Evolutionary conservation across 2,113 vertebrate genomes (phyloP), one percentile per base, ranked within the genome.

Genomic region (Oriolus oriolus): DNA sequence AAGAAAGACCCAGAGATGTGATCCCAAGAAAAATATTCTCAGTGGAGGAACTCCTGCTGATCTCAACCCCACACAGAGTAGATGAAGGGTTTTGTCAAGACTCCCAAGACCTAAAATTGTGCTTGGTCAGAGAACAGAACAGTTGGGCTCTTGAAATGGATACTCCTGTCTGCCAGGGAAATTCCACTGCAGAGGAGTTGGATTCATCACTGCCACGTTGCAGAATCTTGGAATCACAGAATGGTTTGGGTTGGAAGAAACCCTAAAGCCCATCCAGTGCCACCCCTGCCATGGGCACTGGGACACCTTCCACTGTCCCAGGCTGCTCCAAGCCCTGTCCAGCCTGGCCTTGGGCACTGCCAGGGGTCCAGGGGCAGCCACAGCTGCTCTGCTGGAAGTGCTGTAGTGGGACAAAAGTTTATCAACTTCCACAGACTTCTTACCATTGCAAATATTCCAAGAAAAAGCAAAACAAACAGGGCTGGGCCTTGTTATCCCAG

Each of bases 331-430:
- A 56, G 14, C 31, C 26, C 66, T 3, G 2, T 44, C 77, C 87
- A 76, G 0, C n/a, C 63, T 66, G 77, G 44, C 23, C 27, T 31
- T 12, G 70, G 79, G 0, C n/a, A 35, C 9, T 61, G 0, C 61
- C 87, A 41, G 39, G 70, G 54, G 54, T 83, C 63, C 63, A 65
- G 87, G 61, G 4, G 41, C 70, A 83, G 26, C n/a, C 54, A 3
- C 71, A 56, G 26, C 17, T 61, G 0, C 39, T 47, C 30, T 69
- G 19, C 2, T 39, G 75, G 69, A 39, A 86, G 42, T 42, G 66
- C 7, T 45, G 16, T 1, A 52, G 10, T 0, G 18, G 16, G 2
- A 74, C 7, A 23, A 19, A 78, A 39, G 3, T 42, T 56, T 13
- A n/a, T 13, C 42, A 4, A 45, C 1, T 54, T 47, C 4, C n/a